phyloP scores from a whole-genome alignment of 1,140 invertebrate genomes.

The Anadara kagoshimensis region DNA sequence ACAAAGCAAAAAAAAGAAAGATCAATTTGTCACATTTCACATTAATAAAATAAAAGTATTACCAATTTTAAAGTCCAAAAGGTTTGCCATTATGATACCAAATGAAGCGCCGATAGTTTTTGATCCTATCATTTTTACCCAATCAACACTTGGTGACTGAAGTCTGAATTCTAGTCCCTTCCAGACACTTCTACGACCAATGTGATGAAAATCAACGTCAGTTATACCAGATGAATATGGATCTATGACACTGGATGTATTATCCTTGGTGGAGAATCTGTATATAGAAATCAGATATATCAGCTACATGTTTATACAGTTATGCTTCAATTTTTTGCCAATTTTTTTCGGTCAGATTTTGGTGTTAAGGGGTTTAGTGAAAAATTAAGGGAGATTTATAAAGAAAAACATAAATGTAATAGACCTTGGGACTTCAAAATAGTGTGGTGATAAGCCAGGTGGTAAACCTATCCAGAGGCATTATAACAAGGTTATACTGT shows the following conservation, averaged over 20 bases:
- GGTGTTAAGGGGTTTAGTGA: no score
- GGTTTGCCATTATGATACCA: slow-evolving; percentile 50
- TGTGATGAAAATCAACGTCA: background rate
- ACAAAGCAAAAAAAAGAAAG: no score
- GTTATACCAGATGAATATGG: slow-evolving; percentile 27
- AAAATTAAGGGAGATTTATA: no score
- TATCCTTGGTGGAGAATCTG: background rate
- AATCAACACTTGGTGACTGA: slow-evolving; percentile 47
- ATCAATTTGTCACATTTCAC: background rate
- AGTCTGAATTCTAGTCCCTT: slow-evolving; percentile 33
- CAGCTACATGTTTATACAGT: background rate
- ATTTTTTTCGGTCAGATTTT: background rate
- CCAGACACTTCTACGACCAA: slow-evolving; percentile 12
- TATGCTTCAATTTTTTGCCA: background rate
- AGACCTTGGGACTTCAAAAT: no score
- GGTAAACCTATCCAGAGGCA: no score
- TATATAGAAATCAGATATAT: background rate
- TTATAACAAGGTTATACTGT: no score
- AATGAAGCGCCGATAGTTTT: slow-evolving; percentile 52
- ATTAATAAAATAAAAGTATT: slow-evolving; percentile 13
- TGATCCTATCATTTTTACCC: slow-evolving; percentile 47
- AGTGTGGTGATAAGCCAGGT: no score
- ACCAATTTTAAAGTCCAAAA: slow-evolving; percentile 48
- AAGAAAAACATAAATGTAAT: no score
- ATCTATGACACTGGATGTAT: slow-evolving; percentile 20